Evolutionary conservation across 2,113 vertebrate genomes (phyloP).

Genomic region (Mus spicilegus): DNA sequence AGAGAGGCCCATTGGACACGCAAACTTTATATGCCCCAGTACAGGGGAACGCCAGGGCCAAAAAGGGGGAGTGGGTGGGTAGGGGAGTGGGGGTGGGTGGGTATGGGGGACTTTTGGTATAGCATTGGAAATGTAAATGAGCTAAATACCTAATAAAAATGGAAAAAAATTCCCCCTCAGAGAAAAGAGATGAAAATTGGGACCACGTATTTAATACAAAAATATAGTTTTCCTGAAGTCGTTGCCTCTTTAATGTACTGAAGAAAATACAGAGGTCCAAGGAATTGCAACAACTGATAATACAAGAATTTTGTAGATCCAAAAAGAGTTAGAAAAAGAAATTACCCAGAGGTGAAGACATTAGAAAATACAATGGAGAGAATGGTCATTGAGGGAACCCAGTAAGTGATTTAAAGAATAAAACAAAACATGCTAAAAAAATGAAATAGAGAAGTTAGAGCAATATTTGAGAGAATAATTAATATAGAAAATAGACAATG

Average conservation of each 20-base stretch:
- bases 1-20: no score
- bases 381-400: not conserved
- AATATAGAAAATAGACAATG: not conserved
- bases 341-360: not conserved
- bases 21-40: no score
- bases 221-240: slow-evolving; percentile 33
- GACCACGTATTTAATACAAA: slow-evolving; percentile 7
- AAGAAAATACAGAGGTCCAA: not conserved
- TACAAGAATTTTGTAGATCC: not conserved
- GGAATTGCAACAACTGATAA: not conserved
- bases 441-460: not conserved
- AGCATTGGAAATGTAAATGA: no score
- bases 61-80: no score
- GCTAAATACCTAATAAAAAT: no score
- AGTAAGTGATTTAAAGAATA: not conserved
- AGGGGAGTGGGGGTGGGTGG: no score
- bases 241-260: slow-evolving; percentile 7
- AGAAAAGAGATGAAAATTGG: slow-evolving; percentile 36
- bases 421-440: not conserved
- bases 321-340: not conserved
- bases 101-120: no score
- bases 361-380: not conserved
- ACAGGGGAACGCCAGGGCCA: no score
- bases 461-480: slow-evolving; percentile 1
- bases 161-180: not conserved